Percentiles rank a stretch among this genome's conserved stretches.
Evolutionary conservation across 2,797 vertebrate genomes (phyloP).

Genomic region (Silurus lanzhouensis): DNA sequence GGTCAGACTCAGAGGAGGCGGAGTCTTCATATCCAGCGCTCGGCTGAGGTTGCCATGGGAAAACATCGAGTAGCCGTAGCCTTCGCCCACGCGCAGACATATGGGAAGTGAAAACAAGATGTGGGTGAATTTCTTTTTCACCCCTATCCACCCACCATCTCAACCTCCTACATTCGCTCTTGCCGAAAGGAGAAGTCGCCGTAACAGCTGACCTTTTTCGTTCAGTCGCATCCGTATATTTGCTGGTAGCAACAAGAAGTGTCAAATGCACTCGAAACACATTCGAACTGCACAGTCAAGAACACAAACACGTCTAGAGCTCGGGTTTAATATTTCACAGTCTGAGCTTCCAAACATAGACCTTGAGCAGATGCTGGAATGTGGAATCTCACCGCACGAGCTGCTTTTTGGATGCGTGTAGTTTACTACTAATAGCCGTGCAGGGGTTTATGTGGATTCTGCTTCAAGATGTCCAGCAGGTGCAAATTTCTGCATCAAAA

Average conservation of each 20-base stretch:
- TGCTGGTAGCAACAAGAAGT: slow-evolving; percentile 27
- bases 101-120: slow-evolving; percentile 71
- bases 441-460: slow-evolving; percentile 21
- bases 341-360: slow-evolving; percentile 22
- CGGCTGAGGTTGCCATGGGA: slow-evolving; percentile 77
- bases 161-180: slow-evolving; percentile 42
- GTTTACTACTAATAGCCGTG: slow-evolving; percentile 49
- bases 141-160: slow-evolving; percentile 50
- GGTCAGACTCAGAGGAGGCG: slow-evolving; percentile 77
- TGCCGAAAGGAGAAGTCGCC: slow-evolving; percentile 61
- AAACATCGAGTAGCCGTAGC: slow-evolving; percentile 83
- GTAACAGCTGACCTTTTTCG: slow-evolving; percentile 56
- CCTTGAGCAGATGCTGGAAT: not conserved
- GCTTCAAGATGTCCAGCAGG: slow-evolving; percentile 64
- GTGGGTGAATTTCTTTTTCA: slow-evolving; percentile 58
- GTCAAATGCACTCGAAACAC: slow-evolving; percentile 10
- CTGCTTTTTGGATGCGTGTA: slow-evolving; percentile 3
- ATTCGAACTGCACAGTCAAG: not conserved
- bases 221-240: slow-evolving; percentile 38
- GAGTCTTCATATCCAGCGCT: slow-evolving; percentile 80
- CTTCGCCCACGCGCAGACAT: slow-evolving; percentile 66
- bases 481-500: slow-evolving; percentile 69
- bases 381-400: not conserved
- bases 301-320: not conserved
- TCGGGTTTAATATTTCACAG: not conserved